Evolutionary conservation across 1,140 invertebrate species (phyloP), one percentile per base, ranked within the genome.

Genomic region (Hestina assimilis): DNA sequence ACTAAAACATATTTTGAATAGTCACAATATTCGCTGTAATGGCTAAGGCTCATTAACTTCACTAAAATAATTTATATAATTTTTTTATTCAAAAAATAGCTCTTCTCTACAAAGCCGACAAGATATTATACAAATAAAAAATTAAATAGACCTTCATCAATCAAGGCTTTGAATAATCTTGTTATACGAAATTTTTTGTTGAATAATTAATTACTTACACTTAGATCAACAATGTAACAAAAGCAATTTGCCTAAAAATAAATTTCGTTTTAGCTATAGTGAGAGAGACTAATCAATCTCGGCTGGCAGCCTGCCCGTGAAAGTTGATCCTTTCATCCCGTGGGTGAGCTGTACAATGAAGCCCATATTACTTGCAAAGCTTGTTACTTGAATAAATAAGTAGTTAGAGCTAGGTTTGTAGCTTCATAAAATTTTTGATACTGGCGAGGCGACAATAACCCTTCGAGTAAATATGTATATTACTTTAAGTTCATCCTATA

Each of bases 301-400:
- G 42, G 51, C 28, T 53, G 51, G 53, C 53, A 46, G 53, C 15
- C 43, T 56, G 53, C 53, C 53, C 53, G 24, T 47, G 53, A 46
- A 56, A 56, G 42, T 56, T 47, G 53, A 56, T 47, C 53, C 53
- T 46, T 46, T 56, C 43, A 47, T 56, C 41, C 33, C 33, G 52
- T 31, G 19, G 11, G n/a, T 28, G 31, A 4, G 12, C 20, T 17
- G 38, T 9, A 24, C 15, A 21, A 14, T 40, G 21, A 26, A 35
- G 12, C 38, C 7, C 11, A 29, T 47, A 56, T 40, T 41, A 46
- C 42, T 47, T 46, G 21, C 21, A 8, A 33, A 45, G 35, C 23
- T 26, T 33, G 24, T 40, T 17, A 40, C 29, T 7, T 1, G n/a
- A 33, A 11, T 17, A 20, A 33, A 14, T 21, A 33, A 51, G 38